Percentiles rank a stretch among this genome's conserved stretches.
phyloP scores from a whole-genome alignment of 1,140 invertebrate species.

The Eupeodes corollae region DNA sequence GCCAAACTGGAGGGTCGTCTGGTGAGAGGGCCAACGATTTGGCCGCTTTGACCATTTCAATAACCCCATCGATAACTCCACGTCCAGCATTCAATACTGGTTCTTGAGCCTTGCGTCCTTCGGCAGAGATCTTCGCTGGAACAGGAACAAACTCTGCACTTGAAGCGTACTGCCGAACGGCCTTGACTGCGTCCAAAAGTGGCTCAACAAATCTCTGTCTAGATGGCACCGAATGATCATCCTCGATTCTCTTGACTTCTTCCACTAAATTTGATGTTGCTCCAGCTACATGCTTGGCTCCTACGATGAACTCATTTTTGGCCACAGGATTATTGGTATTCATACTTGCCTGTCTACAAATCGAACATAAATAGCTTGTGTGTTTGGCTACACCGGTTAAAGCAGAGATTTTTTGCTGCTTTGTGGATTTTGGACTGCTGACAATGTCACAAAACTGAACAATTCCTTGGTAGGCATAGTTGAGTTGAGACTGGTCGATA shows the following conservation, averaged over 20 bases:
- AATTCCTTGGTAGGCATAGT: constrained; percentile 79
- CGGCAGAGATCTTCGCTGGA: constrained; percentile 78
- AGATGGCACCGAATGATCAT: constrained; percentile 59
- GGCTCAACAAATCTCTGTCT: constrained; percentile 69
- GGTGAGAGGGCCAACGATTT: constrained; percentile 81
- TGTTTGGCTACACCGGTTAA: constrained; percentile 93
- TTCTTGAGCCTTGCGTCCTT: constrained; percentile 67
- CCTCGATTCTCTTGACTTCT: constrained; percentile 86
- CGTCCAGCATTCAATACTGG: constrained; percentile 78
- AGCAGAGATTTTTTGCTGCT: constrained; percentile 79
- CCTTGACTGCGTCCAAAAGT: constrained; percentile 81
- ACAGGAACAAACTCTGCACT: constrained; percentile 87
- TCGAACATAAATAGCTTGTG: constrained; percentile 89
- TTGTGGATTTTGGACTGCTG: constrained; percentile 60
- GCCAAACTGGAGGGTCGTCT: constrained; percentile 87
- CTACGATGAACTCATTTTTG: constrained; percentile 93
- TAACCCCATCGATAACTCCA: constrained; percentile 46
- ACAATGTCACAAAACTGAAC: constrained; percentile 75
- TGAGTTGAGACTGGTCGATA: constrained; percentile 83
- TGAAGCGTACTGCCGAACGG: constrained; percentile 83
- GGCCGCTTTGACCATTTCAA: constrained; percentile 74
- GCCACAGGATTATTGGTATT: constrained; percentile 87
- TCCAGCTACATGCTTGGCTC: constrained; percentile 94
- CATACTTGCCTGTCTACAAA: constrained; percentile 83
- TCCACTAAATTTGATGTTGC: constrained; percentile 89